Percentiles rank a stretch among this genome's conserved stretches.
Evolutionary conservation across 2,113 vertebrate species (phyloP).

Genomic region (Eupsittula cactorum): DNA sequence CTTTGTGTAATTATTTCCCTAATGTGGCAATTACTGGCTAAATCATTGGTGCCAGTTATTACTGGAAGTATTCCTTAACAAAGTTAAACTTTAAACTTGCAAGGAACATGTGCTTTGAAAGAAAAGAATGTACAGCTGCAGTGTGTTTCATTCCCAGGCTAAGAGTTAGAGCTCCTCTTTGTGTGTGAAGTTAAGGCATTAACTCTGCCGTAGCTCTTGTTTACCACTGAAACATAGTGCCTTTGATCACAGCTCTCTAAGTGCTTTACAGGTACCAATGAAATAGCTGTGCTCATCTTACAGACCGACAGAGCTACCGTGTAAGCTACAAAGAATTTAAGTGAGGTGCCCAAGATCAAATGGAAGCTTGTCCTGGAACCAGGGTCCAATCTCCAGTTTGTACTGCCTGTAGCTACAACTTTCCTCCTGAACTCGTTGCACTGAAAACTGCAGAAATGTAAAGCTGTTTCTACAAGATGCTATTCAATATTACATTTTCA

Average conservation of each 20-base stretch:
- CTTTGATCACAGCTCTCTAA: neutral
- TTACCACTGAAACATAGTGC: neutral
- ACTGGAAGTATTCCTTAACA: neutral
- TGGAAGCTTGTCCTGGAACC: neutral
- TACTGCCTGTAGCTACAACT: neutral
- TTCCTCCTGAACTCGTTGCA: neutral
- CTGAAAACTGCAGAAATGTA: neutral
- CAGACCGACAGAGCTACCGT: neutral
- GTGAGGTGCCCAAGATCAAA: neutral
- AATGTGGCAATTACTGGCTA: conserved; percentile 13
- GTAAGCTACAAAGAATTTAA: neutral
- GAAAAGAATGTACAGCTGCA: conserved; percentile 17
- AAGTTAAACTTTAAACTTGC: conserved; percentile 54
- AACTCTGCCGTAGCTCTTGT: neutral
- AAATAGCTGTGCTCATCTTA: neutral
- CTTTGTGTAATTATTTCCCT: neutral
- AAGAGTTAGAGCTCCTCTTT: conserved; percentile 2
- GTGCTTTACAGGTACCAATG: neutral
- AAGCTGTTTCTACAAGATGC: neutral
- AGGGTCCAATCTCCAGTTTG: neutral
- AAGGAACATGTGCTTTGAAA: conserved; percentile 25
- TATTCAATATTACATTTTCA: neutral
- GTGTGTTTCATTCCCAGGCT: neutral
- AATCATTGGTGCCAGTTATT: neutral
- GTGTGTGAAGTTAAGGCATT: neutral